Evolutionary conservation across 2,113 vertebrate species (phyloP).

Genomic region (Erythrolamprus reginae): DNA sequence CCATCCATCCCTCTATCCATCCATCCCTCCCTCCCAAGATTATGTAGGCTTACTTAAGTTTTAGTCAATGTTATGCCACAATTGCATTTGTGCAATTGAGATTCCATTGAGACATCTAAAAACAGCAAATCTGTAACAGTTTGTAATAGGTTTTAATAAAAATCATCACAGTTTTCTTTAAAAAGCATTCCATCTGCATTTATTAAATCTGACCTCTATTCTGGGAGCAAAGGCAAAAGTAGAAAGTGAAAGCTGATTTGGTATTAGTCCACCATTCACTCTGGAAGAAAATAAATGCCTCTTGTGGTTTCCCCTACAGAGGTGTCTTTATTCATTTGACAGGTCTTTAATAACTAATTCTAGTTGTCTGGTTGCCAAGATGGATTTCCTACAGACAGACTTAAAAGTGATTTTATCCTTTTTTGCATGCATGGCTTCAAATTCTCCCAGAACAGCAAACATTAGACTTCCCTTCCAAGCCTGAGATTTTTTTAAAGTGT

Average conservation of each 20-base stretch:
- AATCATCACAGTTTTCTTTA: conserved; percentile 55
- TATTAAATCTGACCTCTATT: conserved; percentile 71
- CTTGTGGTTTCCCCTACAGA: conserved; percentile 78
- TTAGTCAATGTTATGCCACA: neutral
- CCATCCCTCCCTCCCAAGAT: neutral
- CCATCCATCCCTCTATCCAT: neutral
- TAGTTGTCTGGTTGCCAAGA: conserved; percentile 79
- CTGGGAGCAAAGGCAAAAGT: conserved; percentile 64
- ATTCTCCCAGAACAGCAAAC: conserved; percentile 86
- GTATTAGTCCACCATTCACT: conserved; percentile 73
- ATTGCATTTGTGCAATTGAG: neutral
- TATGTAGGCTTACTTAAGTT: neutral
- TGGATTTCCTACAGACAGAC: conserved; percentile 81
- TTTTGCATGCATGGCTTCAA: conserved; percentile 85
- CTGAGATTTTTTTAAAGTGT: conserved; percentile 67
- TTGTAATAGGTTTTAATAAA: conserved; percentile 47
- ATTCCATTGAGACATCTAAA: neutral
- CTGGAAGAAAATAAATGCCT: conserved; percentile 76
- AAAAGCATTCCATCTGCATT: conserved; percentile 52
- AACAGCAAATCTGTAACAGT: neutral
- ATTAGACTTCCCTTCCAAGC: conserved; percentile 75
- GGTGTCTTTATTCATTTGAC: conserved; percentile 80
- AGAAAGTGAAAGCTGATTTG: conserved; percentile 77
- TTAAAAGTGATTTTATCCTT: conserved; percentile 86
- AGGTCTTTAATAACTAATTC: conserved; percentile 88